Evolutionary conservation across 2,888 invertebrate species (phyloP).

Genomic region (Brassicogethes aeneus): DNA sequence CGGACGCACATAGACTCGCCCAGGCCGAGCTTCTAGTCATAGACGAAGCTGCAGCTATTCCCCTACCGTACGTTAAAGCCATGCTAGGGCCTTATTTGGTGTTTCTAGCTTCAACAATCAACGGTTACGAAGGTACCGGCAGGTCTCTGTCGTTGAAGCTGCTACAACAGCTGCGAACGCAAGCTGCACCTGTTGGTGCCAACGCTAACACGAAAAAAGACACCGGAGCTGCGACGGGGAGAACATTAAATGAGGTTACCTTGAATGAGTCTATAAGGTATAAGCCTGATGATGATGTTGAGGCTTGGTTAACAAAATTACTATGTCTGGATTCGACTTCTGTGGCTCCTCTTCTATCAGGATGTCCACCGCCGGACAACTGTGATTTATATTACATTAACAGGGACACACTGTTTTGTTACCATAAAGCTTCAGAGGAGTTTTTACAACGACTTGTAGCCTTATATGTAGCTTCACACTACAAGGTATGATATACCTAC

Average conservation of each 20-base stretch:
- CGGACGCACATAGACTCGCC: conserved; percentile 77
- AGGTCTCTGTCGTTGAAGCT: conserved; percentile 91
- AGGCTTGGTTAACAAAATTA: conserved; percentile 83
- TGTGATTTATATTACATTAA: conserved; percentile 87
- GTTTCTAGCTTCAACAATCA: conserved; percentile 93
- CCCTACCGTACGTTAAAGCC: conserved; percentile 81
- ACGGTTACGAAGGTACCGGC: conserved; percentile 98
- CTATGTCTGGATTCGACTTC: conserved; percentile 83
- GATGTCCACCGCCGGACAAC: conserved; percentile 79
- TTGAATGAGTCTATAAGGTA: conserved; percentile 95
- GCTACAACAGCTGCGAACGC: conserved; percentile 73
- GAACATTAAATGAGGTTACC: conserved; percentile 53
- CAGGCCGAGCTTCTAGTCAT: conserved; percentile 94
- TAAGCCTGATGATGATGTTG: conserved; percentile 74
- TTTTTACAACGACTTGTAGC: conserved; percentile 89
- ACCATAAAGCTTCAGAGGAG: conserved; percentile 85
- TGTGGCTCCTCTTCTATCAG: conserved; percentile 56
- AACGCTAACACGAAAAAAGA: conserved; percentile 44
- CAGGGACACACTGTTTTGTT: conserved; percentile 92
- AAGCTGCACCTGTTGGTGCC: conserved; percentile 47
- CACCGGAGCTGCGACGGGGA: conserved; percentile 41
- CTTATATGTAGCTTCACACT: conserved; percentile 95
- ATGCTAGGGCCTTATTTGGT: conserved; percentile 87
- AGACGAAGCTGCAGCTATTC: conserved; percentile 99
- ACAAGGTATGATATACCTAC: conserved; percentile 83